Evolutionary conservation across 2,797 vertebrate genomes (phyloP), one percentile per base, ranked within the genome.

Genomic region (Siniperca scherzeri): DNA sequence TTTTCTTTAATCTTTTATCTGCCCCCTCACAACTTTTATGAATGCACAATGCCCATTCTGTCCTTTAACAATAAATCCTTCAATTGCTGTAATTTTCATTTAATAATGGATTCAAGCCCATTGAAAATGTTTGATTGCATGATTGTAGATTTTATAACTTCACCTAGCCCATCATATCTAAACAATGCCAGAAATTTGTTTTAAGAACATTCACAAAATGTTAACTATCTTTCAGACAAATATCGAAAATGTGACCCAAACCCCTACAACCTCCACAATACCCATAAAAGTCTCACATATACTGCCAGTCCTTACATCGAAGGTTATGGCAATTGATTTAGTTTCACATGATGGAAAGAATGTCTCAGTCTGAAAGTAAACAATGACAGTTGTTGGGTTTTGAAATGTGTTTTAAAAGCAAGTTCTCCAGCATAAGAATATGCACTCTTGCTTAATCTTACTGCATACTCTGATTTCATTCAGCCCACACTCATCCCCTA

Each of bases 391-490:
- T 36, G 59, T 22, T n/a, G 19, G 7, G 25, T 25, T 56, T 59
- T 33, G 14, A 25, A 60, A 67, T 42, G 16, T 61, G 30, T 74
- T 77, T 84, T 74, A 70, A 87, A 75, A 72, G 46, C 38, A 62
- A 66, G 68, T 56, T 46, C 46, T 48, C 16, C 5, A 65, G 71
- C 25, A 62, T 60, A 42, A 69, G 40, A 77, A 67, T 62, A 36
- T 80, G 66, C 40, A 27, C 38, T 72, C 21, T 59, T 21, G 21
- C 57, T 82, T 65, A 70, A 71, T 62, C 77, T 80, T 19, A 14
- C 66, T 38, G 33, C 46, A 62, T 57, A 0, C 57, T 80, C 42
- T 68, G 69, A 78, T 88, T 87, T 80, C 65, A 70, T 85, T 82
- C 68, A 65, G 53, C 40, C 70, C 65, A 64, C 75, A 82, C 75